These are phyloP conservation scores for Odontesthes bonariensis DNA, from an alignment of 2,113 vertebrate species.

Conservation along the genomic window DNA sequence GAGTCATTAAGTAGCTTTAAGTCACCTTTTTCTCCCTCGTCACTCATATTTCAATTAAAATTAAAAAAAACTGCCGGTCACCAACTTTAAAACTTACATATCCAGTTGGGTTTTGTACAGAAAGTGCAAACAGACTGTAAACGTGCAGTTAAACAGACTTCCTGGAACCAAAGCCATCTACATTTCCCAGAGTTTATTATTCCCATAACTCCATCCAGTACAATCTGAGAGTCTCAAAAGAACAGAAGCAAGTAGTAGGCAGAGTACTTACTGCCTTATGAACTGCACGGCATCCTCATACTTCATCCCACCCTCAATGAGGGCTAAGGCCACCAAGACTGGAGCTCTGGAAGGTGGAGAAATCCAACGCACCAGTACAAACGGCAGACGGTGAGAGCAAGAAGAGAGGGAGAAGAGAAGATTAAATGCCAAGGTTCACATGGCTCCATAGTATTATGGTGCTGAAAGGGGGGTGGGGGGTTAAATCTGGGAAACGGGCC, in stretches of 20 bases:
- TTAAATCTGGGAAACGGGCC: slow-evolving; percentile 76
- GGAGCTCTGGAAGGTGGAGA: slow-evolving; percentile 88
- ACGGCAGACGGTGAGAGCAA: slow-evolving; percentile 48
- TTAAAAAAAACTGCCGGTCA: neutral
- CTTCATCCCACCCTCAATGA: slow-evolving; percentile 98
- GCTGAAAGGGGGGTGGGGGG: slow-evolving; percentile 10
- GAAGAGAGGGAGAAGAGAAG: slow-evolving; percentile 48
- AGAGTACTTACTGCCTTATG: slow-evolving; percentile 95
- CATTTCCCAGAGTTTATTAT: too few species aligned
- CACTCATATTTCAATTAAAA: too few species aligned
- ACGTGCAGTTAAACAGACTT: too few species aligned
- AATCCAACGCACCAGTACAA: slow-evolving; percentile 40
- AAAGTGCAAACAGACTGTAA: too few species aligned
- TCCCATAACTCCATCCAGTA: neutral
- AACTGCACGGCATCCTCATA: slow-evolving; percentile 99
- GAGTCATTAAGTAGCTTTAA: too few species aligned
- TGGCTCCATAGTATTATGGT: slow-evolving; percentile 59
- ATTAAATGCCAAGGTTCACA: slow-evolving; percentile 74
- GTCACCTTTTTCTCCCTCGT: too few species aligned
- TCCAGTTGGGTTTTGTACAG: too few species aligned
- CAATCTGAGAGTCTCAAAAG: neutral
- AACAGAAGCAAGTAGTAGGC: neutral
- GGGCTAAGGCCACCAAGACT: slow-evolving; percentile 96
- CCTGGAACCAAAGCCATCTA: too few species aligned
- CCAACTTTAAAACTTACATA: neutral